Evolutionary conservation across 1,140 invertebrate genomes (phyloP).

Genomic region (Plectrocnemia conspersa): DNA sequence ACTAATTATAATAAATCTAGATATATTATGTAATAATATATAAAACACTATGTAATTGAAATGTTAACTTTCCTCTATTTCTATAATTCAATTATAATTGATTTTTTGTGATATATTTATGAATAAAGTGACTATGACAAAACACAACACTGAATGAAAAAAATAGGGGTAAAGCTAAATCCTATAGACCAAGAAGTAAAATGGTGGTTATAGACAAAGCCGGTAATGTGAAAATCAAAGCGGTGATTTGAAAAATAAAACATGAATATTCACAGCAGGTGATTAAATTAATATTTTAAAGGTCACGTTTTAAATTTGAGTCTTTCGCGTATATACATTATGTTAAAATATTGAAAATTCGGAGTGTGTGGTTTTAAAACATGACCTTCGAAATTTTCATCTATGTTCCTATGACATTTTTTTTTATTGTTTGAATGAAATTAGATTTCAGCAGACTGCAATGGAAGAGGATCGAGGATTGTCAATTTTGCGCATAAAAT

Average conservation of each 20-base stretch:
- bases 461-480: slow-evolving; percentile 38
- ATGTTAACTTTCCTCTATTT: too few species aligned
- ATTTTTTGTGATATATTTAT: too few species aligned
- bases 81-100: too few species aligned
- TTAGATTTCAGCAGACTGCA: slow-evolving; percentile 10
- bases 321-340: background rate
- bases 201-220: slow-evolving; percentile 33
- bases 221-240: slow-evolving; percentile 26
- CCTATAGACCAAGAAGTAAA: slow-evolving; percentile 6
- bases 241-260: slow-evolving; percentile 28
- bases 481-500: slow-evolving; percentile 39
- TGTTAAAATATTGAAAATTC: slow-evolving; percentile 4
- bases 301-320: slow-evolving; percentile 4
- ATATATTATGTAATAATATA: too few species aligned
- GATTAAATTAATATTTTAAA: slow-evolving; percentile 5
- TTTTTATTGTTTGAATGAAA: slow-evolving; percentile 8
- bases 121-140: too few species aligned
- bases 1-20: too few species aligned
- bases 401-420: too few species aligned
- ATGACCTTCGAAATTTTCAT: slow-evolving; percentile 11
- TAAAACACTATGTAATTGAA: too few species aligned
- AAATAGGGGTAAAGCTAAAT: slow-evolving; percentile 8
- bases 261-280: background rate
- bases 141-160: too few species aligned
- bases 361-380: slow-evolving; percentile 1